Evolutionary conservation across 2,888 invertebrate species (phyloP).

Genomic region (Vannuccia rotundouncinata): DNA sequence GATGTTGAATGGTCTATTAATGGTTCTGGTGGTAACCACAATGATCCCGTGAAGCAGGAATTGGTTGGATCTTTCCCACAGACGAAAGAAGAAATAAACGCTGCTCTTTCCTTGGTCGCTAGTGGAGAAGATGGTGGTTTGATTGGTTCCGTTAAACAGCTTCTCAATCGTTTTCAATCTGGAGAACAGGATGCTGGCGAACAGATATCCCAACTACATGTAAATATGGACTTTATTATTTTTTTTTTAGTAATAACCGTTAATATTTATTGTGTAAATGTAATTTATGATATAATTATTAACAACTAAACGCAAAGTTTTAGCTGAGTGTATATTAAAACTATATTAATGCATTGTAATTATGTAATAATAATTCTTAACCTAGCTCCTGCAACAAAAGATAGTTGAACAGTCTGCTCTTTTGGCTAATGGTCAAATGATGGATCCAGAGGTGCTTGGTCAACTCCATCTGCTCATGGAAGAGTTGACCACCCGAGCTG

Average conservation of each 20-base stretch:
- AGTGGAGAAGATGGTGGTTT: slow-evolving; percentile 22
- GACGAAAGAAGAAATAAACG: background rate
- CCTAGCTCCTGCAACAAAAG: slow-evolving; percentile 31
- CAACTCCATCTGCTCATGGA: slow-evolving; percentile 54
- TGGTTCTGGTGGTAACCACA: background rate
- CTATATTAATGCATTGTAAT: too few species aligned
- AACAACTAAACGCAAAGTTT: too few species aligned
- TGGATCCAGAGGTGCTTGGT: slow-evolving; percentile 52
- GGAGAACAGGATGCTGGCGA: slow-evolving; percentile 29
- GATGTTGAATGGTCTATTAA: background rate
- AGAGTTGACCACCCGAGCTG: slow-evolving; percentile 44
- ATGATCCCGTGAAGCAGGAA: background rate
- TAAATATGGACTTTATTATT: too few species aligned
- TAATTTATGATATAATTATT: too few species aligned
- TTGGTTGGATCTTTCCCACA: background rate
- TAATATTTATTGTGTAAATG: too few species aligned
- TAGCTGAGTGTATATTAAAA: too few species aligned
- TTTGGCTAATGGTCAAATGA: slow-evolving; percentile 42
- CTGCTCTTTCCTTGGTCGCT: background rate
- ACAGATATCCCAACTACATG: slow-evolving; percentile 32
- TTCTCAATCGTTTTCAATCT: slow-evolving; percentile 32
- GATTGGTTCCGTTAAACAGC: slow-evolving; percentile 30
- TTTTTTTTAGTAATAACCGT: too few species aligned
- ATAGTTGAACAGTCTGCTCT: slow-evolving; percentile 37
- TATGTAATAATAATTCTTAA: too few species aligned